Percentiles rank a stretch among this genome's conserved stretches.
phyloP scores from a whole-genome alignment of 2,888 invertebrate genomes.

The Limnephilus marmoratus region DNA sequence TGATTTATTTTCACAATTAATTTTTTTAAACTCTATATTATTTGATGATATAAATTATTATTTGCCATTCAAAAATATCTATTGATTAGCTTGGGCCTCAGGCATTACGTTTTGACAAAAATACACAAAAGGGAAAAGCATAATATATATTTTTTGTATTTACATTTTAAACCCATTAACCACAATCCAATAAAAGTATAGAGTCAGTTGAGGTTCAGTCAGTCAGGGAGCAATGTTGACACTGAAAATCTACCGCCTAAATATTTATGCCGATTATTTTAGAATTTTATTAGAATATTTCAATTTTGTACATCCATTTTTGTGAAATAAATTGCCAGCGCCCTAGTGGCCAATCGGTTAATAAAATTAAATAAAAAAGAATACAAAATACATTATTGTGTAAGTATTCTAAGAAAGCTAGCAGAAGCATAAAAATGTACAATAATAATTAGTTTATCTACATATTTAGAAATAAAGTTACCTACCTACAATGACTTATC shows the following conservation, averaged over 20 bases:
- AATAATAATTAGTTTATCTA: background rate
- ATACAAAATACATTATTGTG: background rate
- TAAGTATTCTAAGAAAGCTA: constrained; percentile 23
- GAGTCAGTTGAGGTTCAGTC: background rate
- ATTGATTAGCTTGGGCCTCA: background rate
- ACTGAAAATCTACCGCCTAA: background rate
- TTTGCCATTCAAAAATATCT: background rate
- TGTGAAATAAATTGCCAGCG: background rate
- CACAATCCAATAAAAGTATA: background rate
- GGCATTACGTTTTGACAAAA: background rate
- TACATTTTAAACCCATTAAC: background rate
- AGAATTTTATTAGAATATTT: background rate
- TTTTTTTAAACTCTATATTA: background rate
- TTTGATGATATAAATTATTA: background rate
- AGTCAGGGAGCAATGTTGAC: background rate
- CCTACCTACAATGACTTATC: background rate
- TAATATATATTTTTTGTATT: background rate
- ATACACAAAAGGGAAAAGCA: background rate
- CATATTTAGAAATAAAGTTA: background rate
- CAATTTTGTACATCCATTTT: background rate
- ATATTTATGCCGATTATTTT: background rate
- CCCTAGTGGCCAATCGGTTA: background rate
- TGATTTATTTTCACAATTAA: background rate
- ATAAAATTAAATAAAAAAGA: background rate
- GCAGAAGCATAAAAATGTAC: constrained; percentile 15